Evolutionary conservation across 1,140 invertebrate species (phyloP).

Genomic region (Drosophila sp.): DNA sequence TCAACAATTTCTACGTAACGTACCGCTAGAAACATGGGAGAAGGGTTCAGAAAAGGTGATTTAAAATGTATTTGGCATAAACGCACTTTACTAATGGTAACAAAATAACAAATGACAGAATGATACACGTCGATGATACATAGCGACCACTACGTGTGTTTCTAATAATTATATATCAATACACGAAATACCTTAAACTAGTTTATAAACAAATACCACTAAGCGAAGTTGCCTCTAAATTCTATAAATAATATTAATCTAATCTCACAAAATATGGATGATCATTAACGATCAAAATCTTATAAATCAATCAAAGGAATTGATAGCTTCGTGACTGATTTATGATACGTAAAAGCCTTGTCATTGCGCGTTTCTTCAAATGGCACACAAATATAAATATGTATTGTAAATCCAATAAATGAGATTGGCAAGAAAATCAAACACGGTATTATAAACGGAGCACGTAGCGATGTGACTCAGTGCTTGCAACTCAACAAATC

Average conservation of each 20-base stretch:
- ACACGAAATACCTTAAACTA: too few relatives aligned
- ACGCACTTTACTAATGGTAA: too few relatives aligned
- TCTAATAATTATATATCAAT: too few relatives aligned
- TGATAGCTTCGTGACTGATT: slow-evolving; percentile 71
- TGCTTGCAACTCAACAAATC: slow-evolving; percentile 26
- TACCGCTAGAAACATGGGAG: too few relatives aligned
- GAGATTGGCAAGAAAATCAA: slow-evolving; percentile 14
- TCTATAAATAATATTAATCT: slow-evolving; percentile 67
- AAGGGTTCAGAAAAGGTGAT: too few relatives aligned
- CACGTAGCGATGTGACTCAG: slow-evolving; percentile 30
- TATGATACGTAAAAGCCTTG: slow-evolving; percentile 42
- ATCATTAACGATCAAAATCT: slow-evolving; percentile 62
- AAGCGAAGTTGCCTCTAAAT: slow-evolving; percentile 11
- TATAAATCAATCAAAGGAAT: slow-evolving; percentile 67
- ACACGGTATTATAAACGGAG: slow-evolving; percentile 10
- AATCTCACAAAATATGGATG: slow-evolving; percentile 50
- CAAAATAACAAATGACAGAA: too few relatives aligned
- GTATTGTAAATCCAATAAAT: slow-evolving; percentile 17
- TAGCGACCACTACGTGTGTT: too few relatives aligned
- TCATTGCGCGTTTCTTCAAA: slow-evolving; percentile 27
- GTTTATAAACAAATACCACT: slow-evolving; percentile 23
- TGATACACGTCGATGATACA: too few relatives aligned
- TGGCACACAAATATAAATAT: background rate
- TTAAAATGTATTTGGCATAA: too few relatives aligned
- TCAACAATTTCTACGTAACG: too few relatives aligned